Conservation (phyloP, 2,113 vertebrate genomes). For the Elaphurus davidianus region DNA sequence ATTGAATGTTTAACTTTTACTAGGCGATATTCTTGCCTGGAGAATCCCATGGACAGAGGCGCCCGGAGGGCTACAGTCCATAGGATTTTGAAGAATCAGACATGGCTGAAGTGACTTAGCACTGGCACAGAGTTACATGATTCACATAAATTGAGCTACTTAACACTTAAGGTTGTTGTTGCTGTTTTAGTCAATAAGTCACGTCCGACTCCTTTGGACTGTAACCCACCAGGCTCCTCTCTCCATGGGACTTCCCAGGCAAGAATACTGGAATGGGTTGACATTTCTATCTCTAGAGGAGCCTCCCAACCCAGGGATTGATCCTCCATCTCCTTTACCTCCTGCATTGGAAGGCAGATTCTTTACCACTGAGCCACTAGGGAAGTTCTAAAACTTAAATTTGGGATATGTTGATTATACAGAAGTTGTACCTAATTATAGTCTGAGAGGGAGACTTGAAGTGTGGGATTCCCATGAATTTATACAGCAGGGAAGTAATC, state of each 20-base stretch:
- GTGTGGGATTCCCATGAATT: too few relatives aligned
- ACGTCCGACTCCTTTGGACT: not conserved
- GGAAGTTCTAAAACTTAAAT: not conserved
- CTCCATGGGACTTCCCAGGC: not conserved
- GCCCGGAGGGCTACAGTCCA: not conserved
- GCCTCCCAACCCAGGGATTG: not conserved
- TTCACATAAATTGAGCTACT: not conserved
- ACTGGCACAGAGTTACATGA: not conserved
- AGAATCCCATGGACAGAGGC: not conserved
- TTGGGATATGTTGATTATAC: not conserved
- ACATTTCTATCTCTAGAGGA: not conserved
- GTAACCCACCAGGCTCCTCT: not conserved
- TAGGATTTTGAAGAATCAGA: accelerated
- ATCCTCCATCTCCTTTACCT: not conserved
- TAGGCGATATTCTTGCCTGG: not conserved
- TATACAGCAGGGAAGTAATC: not conserved
- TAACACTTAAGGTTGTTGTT: not conserved
- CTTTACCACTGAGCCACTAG: not conserved
- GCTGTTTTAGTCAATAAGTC: not conserved
- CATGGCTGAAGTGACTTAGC: not conserved
- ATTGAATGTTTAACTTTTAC: not conserved
- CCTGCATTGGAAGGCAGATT: not conserved
- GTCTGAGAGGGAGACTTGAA: not conserved
- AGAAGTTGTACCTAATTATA: not conserved
- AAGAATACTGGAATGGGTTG: not conserved